phyloP scores from a whole-genome alignment of 2,113 vertebrate genomes.

The Thinocorus orbignyianus region DNA sequence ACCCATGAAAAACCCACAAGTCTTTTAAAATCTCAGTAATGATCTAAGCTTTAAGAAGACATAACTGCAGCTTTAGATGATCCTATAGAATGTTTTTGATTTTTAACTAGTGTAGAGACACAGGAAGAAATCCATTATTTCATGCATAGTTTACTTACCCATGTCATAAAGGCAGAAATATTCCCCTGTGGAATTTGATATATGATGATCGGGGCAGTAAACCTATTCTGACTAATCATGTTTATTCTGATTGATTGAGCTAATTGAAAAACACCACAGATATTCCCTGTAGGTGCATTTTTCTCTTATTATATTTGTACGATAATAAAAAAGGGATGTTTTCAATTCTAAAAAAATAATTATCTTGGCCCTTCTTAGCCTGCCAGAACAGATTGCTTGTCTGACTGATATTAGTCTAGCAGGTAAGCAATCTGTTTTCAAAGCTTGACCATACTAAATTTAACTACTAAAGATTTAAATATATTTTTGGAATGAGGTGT shows the following conservation, averaged over 20 bases:
- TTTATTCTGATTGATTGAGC: constrained; percentile 63
- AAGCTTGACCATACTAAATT: background rate
- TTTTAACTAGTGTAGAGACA: background rate
- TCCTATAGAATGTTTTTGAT: background rate
- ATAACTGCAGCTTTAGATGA: background rate
- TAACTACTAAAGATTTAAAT: background rate
- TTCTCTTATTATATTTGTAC: constrained; percentile 59
- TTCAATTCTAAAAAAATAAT: constrained; percentile 52
- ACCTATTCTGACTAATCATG: constrained; percentile 51
- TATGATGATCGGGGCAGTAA: background rate
- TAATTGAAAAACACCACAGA: constrained; percentile 63
- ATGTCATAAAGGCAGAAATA: background rate
- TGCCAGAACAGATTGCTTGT: constrained; percentile 25
- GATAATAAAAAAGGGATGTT: constrained; percentile 48
- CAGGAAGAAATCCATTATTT: constrained; percentile 15
- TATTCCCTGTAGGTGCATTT: constrained; percentile 39
- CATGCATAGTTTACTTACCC: constrained; percentile 25
- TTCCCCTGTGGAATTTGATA: constrained; percentile 1
- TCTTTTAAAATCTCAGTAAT: background rate
- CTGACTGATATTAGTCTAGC: constrained; percentile 5
- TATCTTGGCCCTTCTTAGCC: constrained; percentile 8
- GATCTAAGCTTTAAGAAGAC: background rate
- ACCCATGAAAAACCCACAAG: background rate
- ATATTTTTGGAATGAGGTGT: background rate
- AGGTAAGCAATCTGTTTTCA: constrained; percentile 34